Percentiles rank a stretch among this genome's conserved stretches.
These are phyloP conservation scores for Caenorhabditis sp. DNA, from an alignment of 2,888 invertebrate genomes.

Conservation along the genomic window DNA sequence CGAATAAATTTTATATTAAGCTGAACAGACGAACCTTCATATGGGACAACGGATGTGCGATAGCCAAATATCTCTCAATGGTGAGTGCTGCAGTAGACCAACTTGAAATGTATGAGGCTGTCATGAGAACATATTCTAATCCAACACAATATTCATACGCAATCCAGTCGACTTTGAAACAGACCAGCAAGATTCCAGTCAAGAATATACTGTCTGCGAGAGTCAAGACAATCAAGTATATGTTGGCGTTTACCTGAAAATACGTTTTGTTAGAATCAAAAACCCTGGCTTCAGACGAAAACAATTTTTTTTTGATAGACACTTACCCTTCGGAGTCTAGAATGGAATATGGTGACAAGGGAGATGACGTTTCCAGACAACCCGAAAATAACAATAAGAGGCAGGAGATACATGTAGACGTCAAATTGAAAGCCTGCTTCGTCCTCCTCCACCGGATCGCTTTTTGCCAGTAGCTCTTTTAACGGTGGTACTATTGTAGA, in stretches of 20 bases:
- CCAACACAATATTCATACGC: conserved; percentile 79
- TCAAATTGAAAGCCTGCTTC: conserved; percentile 65
- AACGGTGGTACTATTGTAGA: conserved; percentile 29
- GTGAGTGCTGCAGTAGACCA: conserved; percentile 83
- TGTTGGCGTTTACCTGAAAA: conserved; percentile 81
- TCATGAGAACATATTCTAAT: conserved; percentile 81
- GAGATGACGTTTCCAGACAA: conserved; percentile 79
- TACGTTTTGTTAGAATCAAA: background rate
- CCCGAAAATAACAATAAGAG: conserved; percentile 79
- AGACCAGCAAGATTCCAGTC: conserved; percentile 77
- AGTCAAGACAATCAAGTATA: conserved; percentile 82
- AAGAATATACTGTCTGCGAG: conserved; percentile 80
- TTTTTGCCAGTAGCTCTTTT: background rate
- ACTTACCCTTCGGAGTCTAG: conserved; percentile 79
- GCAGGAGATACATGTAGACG: conserved; percentile 76
- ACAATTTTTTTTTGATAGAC: background rate
- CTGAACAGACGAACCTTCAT: conserved; percentile 71
- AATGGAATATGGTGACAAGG: conserved; percentile 82
- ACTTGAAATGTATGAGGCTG: conserved; percentile 80
- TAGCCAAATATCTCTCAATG: conserved; percentile 82
- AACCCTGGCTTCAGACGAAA: background rate
- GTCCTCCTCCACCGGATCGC: conserved; percentile 14
- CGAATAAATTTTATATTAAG: conserved; percentile 7
- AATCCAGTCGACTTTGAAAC: conserved; percentile 80
- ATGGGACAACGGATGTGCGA: conserved; percentile 80